A percentile compares a stretch with the other conserved stretches of the same genome.
Conservation (phyloP, 2,797 vertebrate species). For the Alauda arvensis region DNA sequence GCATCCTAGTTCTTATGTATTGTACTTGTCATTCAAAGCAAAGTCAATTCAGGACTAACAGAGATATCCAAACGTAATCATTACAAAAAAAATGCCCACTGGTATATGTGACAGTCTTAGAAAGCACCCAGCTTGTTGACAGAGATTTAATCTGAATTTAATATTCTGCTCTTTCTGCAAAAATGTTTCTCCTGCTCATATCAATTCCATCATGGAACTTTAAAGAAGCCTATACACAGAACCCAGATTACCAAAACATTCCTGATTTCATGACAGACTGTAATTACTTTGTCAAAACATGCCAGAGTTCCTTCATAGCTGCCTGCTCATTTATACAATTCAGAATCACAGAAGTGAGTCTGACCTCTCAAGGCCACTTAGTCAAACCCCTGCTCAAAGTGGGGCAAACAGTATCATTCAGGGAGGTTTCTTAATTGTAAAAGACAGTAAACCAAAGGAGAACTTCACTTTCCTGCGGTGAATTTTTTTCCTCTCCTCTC, state of each 20-base stretch:
- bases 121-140: not conserved
- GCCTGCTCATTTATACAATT: not conserved
- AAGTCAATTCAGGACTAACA: not conserved
- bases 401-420: not conserved
- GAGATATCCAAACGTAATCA: not conserved
- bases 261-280: not conserved
- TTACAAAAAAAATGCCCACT: not conserved
- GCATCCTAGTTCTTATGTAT: not conserved
- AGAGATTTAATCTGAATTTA: not conserved
- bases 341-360: not conserved
- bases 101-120: fast-evolving
- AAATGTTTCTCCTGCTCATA: not conserved
- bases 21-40: not conserved
- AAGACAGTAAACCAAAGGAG: not conserved
- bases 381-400: not conserved
- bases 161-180: not conserved
- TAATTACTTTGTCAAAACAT: not conserved
- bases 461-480: not conserved
- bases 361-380: not conserved
- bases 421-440: not conserved
- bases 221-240: not conserved
- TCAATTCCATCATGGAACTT: not conserved
- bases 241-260: not conserved
- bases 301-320: not conserved
- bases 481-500: not conserved